phyloP scores from a whole-genome alignment of 2,797 vertebrate species.

The Melanotaenia parkinsoni region DNA sequence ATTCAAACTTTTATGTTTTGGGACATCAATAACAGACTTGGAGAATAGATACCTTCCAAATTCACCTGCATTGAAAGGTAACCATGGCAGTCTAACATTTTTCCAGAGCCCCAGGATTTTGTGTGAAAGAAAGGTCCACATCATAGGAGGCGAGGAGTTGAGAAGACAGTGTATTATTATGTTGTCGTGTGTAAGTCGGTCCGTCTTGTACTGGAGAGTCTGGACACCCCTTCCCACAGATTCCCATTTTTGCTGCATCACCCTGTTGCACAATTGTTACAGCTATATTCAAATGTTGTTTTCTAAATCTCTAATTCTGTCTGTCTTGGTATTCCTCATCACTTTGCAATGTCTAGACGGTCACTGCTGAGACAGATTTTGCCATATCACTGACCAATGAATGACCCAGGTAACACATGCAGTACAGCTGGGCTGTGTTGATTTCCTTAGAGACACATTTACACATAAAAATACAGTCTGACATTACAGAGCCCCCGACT shows the following conservation, averaged over 20 bases:
- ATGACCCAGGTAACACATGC: conserved; percentile 59
- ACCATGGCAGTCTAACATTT: conserved; percentile 22
- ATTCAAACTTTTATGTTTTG: background rate
- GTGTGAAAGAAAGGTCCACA: conserved; percentile 32
- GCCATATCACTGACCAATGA: conserved; percentile 73
- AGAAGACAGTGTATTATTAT: conserved; percentile 59
- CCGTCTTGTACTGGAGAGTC: conserved; percentile 12
- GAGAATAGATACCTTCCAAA: background rate
- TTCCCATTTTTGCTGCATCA: conserved; percentile 12
- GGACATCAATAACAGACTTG: background rate
- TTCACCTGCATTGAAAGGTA: background rate
- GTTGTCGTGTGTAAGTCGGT: conserved; percentile 37
- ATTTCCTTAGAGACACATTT: conserved; percentile 44
- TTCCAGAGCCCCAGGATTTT: conserved; percentile 36
- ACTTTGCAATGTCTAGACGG: conserved; percentile 55
- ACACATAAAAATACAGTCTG: conserved; percentile 36
- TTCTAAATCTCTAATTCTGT: conserved; percentile 27
- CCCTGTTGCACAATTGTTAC: conserved; percentile 19
- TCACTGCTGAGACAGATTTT: conserved; percentile 51
- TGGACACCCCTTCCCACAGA: background rate
- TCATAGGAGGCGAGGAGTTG: conserved; percentile 42
- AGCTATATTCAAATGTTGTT: conserved; percentile 12
- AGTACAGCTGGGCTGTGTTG: conserved; percentile 55
- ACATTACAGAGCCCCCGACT: conserved; percentile 22
- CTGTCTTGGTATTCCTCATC: conserved; percentile 47